phyloP scores from a whole-genome alignment of 1,140 invertebrate genomes.

The Diachasma alloeum region DNA sequence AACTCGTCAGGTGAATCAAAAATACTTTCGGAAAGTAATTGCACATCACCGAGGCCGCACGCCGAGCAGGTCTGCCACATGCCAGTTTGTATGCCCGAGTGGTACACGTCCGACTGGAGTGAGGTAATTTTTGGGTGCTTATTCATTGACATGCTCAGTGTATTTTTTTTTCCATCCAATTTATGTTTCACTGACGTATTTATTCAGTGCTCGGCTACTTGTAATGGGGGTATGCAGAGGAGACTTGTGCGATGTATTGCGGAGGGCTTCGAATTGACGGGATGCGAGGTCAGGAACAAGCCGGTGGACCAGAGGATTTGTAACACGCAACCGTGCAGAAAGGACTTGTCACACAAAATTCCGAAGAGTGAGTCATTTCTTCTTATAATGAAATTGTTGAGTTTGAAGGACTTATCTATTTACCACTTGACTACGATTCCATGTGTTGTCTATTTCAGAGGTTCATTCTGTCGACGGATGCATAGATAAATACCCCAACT shows the following conservation, averaged over 20 bases:
- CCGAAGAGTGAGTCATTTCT: slow-evolving; percentile 45
- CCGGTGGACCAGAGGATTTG: slow-evolving; percentile 41
- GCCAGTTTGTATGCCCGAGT: slow-evolving; percentile 68
- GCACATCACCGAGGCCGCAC: slow-evolving; percentile 57
- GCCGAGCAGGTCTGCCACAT: slow-evolving; percentile 62
- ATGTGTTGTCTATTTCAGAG: slow-evolving; percentile 44
- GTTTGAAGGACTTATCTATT: too few species aligned
- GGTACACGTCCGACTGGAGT: slow-evolving; percentile 73
- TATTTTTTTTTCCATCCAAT: slow-evolving; percentile 16
- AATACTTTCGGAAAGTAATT: slow-evolving; percentile 58
- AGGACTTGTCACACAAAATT: slow-evolving; percentile 36
- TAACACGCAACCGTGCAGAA: slow-evolving; percentile 47
- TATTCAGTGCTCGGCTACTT: slow-evolving; percentile 57
- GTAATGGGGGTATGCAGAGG: slow-evolving; percentile 68
- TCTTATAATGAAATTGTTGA: not conserved
- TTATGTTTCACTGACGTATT: not conserved
- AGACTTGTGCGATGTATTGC: slow-evolving; percentile 66
- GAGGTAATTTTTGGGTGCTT: slow-evolving; percentile 53
- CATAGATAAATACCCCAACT: slow-evolving; percentile 79
- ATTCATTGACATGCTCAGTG: slow-evolving; percentile 30
- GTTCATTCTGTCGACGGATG: slow-evolving; percentile 63
- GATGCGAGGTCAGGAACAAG: slow-evolving; percentile 39
- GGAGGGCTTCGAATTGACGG: slow-evolving; percentile 31
- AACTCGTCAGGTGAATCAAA: slow-evolving; percentile 52
- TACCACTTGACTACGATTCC: too few species aligned